Evolutionary conservation across 2,888 invertebrate species (phyloP).

Genomic region (Epirrhoe tristata): DNA sequence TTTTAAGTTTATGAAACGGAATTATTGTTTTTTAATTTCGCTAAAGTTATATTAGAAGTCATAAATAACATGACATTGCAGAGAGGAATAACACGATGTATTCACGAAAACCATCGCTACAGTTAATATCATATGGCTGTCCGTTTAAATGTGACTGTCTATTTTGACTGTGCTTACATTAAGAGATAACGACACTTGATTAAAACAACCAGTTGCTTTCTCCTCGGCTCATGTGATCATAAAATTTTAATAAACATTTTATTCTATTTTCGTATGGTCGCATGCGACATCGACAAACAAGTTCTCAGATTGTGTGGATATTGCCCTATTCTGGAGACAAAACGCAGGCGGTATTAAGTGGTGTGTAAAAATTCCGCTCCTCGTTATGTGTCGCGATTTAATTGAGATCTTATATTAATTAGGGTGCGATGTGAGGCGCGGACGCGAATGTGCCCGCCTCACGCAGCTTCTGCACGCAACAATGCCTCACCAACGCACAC

Average conservation of each 20-base stretch:
- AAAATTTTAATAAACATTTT: conserved; percentile 62
- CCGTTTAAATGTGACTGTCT: conserved; percentile 36
- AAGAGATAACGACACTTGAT: conserved; percentile 49
- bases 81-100: conserved; percentile 21
- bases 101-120: conserved; percentile 26
- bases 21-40: conserved; percentile 28
- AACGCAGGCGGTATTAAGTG: conserved; percentile 67
- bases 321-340: conserved; percentile 70
- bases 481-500: conserved; percentile 51
- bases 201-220: conserved; percentile 57
- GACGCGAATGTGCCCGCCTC: conserved; percentile 78
- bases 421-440: conserved; percentile 78
- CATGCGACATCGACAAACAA: conserved; percentile 67
- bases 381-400: conserved; percentile 84
- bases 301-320: conserved; percentile 73
- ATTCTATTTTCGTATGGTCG: conserved; percentile 57
- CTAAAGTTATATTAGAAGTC: conserved; percentile 6
- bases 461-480: conserved; percentile 81
- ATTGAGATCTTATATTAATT: conserved; percentile 86
- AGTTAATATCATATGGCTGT: conserved; percentile 25
- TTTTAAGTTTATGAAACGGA: conserved; percentile 25
- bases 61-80: conserved; percentile 21
- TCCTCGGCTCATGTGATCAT: conserved; percentile 57
- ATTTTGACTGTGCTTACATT: conserved; percentile 43
- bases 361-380: conserved; percentile 76